These are phyloP conservation scores for Heterodera schachtii DNA, from an alignment of 1,140 invertebrate species.

Conservation along the genomic window DNA sequence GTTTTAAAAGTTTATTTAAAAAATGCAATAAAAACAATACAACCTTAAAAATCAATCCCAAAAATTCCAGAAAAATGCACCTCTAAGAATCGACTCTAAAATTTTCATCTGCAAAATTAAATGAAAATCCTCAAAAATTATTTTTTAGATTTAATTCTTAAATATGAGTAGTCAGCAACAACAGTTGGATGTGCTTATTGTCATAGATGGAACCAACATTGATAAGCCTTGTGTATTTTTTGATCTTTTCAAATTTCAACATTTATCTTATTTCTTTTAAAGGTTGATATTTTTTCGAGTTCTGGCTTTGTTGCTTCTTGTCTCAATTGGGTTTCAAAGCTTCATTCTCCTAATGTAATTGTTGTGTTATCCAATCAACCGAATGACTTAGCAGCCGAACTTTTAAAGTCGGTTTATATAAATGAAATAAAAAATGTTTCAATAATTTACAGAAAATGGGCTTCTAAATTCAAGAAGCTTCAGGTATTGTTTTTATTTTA, in stretches of 20 bases:
- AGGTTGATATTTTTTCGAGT: not conserved
- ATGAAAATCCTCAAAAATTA: too few relatives aligned
- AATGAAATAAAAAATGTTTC: constrained; percentile 7
- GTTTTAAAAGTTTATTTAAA: too few relatives aligned
- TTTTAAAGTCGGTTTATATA: constrained; percentile 17
- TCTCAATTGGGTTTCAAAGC: constrained; percentile 31
- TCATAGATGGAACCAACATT: not conserved
- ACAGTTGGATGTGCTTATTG: not conserved
- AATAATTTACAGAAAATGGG: constrained; percentile 27
- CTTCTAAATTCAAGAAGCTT: not conserved
- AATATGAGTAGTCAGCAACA: not conserved
- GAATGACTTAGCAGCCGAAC: not conserved
- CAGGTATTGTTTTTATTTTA: constrained; percentile 20
- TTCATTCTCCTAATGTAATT: constrained; percentile 39
- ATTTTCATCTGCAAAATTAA: too few relatives aligned
- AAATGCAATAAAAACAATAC: too few relatives aligned
- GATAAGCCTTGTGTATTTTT: not conserved
- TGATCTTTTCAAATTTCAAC: not conserved
- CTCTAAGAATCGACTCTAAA: too few relatives aligned
- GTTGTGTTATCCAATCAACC: constrained; percentile 18
- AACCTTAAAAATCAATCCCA: too few relatives aligned
- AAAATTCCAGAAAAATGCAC: too few relatives aligned
- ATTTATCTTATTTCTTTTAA: too few relatives aligned
- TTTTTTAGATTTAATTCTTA: not conserved
- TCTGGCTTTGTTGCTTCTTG: constrained; percentile 30